Evolutionary conservation across 2,888 invertebrate genomes (phyloP), one percentile per base, ranked within the genome.

Genomic region (Polylopha cassiicola): DNA sequence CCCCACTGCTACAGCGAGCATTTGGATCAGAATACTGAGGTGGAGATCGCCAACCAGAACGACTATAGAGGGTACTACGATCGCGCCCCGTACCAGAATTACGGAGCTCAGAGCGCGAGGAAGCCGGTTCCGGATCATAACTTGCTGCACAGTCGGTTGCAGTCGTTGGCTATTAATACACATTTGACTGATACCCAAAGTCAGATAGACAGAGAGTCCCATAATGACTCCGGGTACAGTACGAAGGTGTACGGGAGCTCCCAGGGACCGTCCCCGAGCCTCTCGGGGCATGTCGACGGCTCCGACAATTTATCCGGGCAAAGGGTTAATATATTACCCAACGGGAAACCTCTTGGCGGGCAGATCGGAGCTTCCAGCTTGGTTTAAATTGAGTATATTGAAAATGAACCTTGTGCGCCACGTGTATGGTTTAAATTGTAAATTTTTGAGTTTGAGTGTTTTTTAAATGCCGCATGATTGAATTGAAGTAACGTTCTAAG

Each of bases 161-260:
- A 86, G 39, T 86, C 86, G 0, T 55, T 86, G 39, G 85, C 86
- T 5, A 86, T 86, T 0, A 86, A 86, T 50, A 86, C 86, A 0
- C 80, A 86, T 50, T 51, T 86, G 47, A 76, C 82, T 1, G 86
- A 86, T 43, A 75, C 74, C 0, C 86, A 86, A 39, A 82, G 84
- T 50, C 87, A 87, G 52, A 62, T 86, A 1, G 90, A 90, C 51
- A 72, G 90, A 34, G 91, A 91, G 55, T 89, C 90, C 0, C 94
- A 92, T 64, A 93, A 94, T 50, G 95, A 95, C 73, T 94, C 94
- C 0, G 95, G 95, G 1, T 95, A 95, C 68, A 93, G 93, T 56
- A 94, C 94, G 21, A 91, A 93, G 61, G 91, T 93, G 52, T 93
- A 92, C 50, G 92, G 92, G 0, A 92, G 92, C 50, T 91, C 92